Conservation (phyloP, 30 jellyfish, hydroid and myxozoan species). For the Hydractinia symbiolongicarpus region DNA sequence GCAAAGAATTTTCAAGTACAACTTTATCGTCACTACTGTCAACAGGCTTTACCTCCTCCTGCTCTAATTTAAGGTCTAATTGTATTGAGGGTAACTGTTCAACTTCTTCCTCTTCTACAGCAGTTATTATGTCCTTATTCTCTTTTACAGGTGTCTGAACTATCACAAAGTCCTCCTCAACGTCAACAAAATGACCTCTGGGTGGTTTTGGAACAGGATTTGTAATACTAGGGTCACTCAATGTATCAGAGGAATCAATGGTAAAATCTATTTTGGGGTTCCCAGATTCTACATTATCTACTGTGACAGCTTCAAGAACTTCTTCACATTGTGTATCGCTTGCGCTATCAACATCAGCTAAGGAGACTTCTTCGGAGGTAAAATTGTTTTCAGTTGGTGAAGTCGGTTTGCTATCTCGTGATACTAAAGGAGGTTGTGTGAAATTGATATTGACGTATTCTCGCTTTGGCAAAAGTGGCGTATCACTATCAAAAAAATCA, state of each 20-base stretch:
- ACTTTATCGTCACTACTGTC: background rate
- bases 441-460: background rate
- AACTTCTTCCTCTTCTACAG: background rate
- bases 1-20: background rate
- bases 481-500: background rate
- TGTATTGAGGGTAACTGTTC: background rate
- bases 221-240: background rate
- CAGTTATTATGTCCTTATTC: background rate
- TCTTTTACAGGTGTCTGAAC: background rate
- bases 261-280: too few relatives aligned
- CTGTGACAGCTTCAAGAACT: background rate
- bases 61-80: background rate
- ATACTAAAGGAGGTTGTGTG: background rate
- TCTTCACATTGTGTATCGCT: background rate
- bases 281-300: background rate
- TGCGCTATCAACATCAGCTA: background rate
- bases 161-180: conserved; percentile 1
- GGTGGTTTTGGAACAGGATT: conserved; percentile 45
- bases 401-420: background rate
- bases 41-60: background rate
- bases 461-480: background rate
- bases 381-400: too few relatives aligned
- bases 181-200: conserved; percentile 19
- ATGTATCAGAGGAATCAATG: too few relatives aligned
- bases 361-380: background rate